Conservation (phyloP, 2,888 invertebrate species). For the Aproaerema taeniolella region DNA sequence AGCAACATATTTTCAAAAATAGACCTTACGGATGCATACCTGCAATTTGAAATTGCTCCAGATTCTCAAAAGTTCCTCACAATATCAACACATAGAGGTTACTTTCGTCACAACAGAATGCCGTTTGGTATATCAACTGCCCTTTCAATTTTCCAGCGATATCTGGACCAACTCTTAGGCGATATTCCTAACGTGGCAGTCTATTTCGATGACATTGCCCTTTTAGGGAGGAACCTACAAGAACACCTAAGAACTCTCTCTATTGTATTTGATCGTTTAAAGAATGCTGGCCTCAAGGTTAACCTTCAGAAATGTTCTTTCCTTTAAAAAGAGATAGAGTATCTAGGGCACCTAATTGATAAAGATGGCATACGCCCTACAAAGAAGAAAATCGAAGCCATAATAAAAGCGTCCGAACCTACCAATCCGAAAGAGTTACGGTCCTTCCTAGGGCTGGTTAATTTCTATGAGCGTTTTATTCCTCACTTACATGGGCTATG, state of each 20-base stretch:
- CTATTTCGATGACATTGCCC: constrained; percentile 16
- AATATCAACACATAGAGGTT: not conserved
- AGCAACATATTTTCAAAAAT: not conserved
- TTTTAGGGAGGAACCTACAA: constrained; percentile 5
- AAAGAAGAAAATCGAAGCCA: constrained; percentile 10
- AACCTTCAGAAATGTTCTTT: constrained; percentile 12
- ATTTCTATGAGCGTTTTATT: constrained; percentile 11
- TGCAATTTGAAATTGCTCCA: not conserved
- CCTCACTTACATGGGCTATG: constrained; percentile 1
- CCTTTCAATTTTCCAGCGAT: constrained; percentile 11
- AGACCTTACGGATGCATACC: not conserved
- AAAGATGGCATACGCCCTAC: constrained; percentile 13
- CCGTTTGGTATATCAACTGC: not conserved
- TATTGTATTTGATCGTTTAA: constrained; percentile 8
- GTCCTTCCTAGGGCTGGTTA: constrained; percentile 9
- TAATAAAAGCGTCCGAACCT: not conserved
- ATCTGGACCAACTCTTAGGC: constrained; percentile 10
- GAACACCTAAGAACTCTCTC: constrained; percentile 9
- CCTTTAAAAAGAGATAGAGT: constrained; percentile 8
- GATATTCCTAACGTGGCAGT: constrained; percentile 13
- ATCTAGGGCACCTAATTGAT: constrained; percentile 14
- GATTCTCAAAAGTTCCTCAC: not conserved
- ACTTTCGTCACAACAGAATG: not conserved
- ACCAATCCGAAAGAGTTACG: constrained; percentile 1
- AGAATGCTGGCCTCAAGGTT: constrained; percentile 3